These are phyloP conservation scores for Pseudochromis fuscus DNA, from an alignment of 2,797 vertebrate genomes.

Conservation along the genomic window DNA sequence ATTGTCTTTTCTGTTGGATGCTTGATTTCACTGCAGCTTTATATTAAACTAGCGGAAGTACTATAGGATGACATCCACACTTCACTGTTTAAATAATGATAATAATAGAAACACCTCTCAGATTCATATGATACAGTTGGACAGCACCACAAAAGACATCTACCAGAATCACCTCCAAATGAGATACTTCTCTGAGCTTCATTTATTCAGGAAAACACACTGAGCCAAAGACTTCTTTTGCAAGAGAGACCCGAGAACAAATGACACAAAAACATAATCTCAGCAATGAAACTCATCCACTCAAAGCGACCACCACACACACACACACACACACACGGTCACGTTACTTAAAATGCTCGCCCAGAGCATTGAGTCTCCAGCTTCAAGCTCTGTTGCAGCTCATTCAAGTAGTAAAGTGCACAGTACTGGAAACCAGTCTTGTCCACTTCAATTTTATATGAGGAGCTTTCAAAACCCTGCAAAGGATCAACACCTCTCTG, in stretches of 20 bases:
- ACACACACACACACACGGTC: neutral
- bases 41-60: too few species aligned
- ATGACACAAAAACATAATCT: neutral
- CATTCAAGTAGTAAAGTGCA: constrained; percentile 1
- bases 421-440: neutral
- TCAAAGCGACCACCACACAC: neutral
- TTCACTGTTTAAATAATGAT: neutral
- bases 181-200: too few species aligned
- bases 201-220: neutral
- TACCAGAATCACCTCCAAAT: neutral
- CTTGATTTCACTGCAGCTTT: neutral
- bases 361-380: too few species aligned
- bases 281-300: neutral
- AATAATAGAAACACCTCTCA: neutral
- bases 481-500: neutral
- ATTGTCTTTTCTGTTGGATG: too few species aligned
- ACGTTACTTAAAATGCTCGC: neutral
- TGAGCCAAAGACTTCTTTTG: neutral
- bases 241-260: neutral
- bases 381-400: constrained; percentile 16
- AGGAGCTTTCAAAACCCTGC: neutral
- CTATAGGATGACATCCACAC: neutral
- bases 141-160: neutral
- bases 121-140: neutral
- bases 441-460: neutral